Evolutionary conservation across 2,888 invertebrate species (phyloP).

Genomic region (Hartigia nigra): DNA sequence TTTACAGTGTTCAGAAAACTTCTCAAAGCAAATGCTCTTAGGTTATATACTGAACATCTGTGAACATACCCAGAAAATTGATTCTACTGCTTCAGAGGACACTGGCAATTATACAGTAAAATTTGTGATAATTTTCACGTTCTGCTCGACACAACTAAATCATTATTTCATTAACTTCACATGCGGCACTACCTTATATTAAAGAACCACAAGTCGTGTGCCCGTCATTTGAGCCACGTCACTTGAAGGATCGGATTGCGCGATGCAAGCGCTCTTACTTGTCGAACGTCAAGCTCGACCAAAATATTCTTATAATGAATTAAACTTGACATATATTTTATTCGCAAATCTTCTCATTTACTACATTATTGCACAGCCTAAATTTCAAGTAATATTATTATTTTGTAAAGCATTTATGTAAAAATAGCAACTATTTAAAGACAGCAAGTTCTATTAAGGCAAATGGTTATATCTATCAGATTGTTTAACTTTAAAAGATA

Average conservation of each 20-base stretch:
- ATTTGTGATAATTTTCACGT: not conserved
- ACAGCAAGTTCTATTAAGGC: not conserved
- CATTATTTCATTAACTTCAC: constrained; percentile 11
- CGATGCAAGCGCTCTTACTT: not conserved
- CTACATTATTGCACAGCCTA: not conserved
- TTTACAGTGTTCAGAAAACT: not conserved
- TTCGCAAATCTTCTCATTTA: not conserved
- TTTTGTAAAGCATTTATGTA: not conserved
- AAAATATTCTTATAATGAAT: not conserved
- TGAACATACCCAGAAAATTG: constrained; percentile 4
- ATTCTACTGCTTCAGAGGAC: not conserved
- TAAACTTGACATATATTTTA: not conserved
- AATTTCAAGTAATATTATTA: not conserved
- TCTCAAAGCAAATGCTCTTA: not conserved
- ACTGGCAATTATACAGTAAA: not conserved
- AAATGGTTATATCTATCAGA: not conserved
- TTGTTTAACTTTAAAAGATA: not conserved
- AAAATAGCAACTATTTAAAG: not conserved
- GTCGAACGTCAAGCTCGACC: not conserved
- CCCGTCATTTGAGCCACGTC: constrained; percentile 53
- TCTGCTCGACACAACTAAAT: not conserved
- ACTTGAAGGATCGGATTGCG: constrained; percentile 25
- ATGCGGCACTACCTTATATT: constrained; percentile 4
- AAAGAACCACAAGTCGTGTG: constrained; percentile 12
- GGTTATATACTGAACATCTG: not conserved